These are phyloP conservation scores for Rousettus madagascariensis DNA, from an alignment of 2,797 vertebrate genomes.

Conservation along the genomic window DNA sequence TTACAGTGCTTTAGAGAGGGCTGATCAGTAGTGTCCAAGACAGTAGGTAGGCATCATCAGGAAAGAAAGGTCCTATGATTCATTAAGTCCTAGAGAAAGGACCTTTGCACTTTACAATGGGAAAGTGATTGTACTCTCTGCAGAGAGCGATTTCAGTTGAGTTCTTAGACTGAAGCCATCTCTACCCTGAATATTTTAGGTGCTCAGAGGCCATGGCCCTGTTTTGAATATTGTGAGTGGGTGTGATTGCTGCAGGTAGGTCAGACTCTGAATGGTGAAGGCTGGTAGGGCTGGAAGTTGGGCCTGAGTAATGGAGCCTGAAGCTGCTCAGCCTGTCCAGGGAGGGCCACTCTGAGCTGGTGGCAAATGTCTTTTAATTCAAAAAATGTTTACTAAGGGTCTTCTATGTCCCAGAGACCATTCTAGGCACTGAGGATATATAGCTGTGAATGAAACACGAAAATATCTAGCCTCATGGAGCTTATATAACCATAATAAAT, in stretches of 20 bases:
- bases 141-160: not conserved
- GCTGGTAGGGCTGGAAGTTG: not conserved
- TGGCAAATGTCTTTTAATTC: not conserved
- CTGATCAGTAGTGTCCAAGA: not conserved
- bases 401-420: not conserved
- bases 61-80: not conserved
- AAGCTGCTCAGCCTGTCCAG: not conserved
- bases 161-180: not conserved
- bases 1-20: not conserved
- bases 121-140: not conserved
- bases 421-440: not conserved
- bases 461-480: not conserved
- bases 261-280: constrained; percentile 7
- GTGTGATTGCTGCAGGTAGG: not conserved
- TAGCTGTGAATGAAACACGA: not conserved
- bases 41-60: not conserved
- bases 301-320: not conserved
- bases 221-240: not conserved
- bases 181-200: not conserved
- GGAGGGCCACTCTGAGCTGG: not conserved
- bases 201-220: not conserved
- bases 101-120: not conserved
- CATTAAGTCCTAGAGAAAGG: not conserved
- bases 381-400: not conserved
- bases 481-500: not conserved